These are phyloP conservation scores for Neosilurus hyrtlii DNA, from an alignment of 2,797 vertebrate genomes.

Conservation along the genomic window DNA sequence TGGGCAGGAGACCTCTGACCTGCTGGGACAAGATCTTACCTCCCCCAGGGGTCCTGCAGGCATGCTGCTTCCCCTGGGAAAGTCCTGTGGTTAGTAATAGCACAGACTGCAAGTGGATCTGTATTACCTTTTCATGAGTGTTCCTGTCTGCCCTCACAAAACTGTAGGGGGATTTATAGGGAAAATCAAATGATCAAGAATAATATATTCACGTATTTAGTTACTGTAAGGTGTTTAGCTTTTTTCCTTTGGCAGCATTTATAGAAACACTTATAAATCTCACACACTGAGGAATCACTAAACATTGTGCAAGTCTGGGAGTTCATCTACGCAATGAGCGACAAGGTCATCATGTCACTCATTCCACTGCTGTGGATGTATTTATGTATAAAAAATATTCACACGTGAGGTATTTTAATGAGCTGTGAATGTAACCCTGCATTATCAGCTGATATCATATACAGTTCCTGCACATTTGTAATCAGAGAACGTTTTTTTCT, in stretches of 20 bases:
- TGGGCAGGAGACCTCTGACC: constrained; percentile 80
- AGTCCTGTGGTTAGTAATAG: constrained; percentile 77
- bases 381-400: not conserved
- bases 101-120: not conserved
- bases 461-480: not conserved
- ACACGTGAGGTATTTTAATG: not conserved
- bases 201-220: not conserved
- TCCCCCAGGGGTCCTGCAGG: constrained; percentile 78
- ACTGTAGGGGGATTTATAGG: not conserved
- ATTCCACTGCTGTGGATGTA: no score
- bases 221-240: not conserved
- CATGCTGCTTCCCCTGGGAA: constrained; percentile 85
- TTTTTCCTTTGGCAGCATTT: not conserved
- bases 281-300: not conserved
- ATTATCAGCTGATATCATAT: not conserved
- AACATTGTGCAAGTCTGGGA: not conserved
- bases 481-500: no score
- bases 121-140: not conserved
- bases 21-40: constrained; percentile 88
- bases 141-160: not conserved
- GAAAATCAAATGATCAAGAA: not conserved
- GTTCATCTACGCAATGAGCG: not conserved
- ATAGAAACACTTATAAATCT: not conserved
- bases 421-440: not conserved
- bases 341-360: not conserved